Evolutionary conservation across 2,888 invertebrate genomes (phyloP).

Genomic region (Euplagia quadripunctaria): DNA sequence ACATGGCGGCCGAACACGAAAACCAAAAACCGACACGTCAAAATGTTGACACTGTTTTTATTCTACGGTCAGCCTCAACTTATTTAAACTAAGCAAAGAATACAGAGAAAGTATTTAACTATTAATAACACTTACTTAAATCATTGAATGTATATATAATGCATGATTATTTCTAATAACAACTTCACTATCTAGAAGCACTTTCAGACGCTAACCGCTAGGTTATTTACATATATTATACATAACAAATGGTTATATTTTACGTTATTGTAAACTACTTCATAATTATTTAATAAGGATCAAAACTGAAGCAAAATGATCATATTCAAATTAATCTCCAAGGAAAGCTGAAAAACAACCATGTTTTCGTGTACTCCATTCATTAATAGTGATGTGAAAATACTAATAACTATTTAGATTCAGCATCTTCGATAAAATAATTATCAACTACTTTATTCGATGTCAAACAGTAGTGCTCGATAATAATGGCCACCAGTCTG

Average conservation of each 20-base stretch:
- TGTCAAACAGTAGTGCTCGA: neutral
- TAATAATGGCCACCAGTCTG: neutral
- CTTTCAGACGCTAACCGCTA: conserved; percentile 75
- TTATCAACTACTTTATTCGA: neutral
- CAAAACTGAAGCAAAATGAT: conserved; percentile 60
- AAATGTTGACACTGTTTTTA: conserved; percentile 71
- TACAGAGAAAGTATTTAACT: conserved; percentile 51
- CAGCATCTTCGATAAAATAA: neutral
- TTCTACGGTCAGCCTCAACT: conserved; percentile 33
- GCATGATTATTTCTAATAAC: conserved; percentile 77
- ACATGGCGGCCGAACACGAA: conserved; percentile 85
- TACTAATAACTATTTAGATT: neutral
- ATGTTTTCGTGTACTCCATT: conserved; percentile 81
- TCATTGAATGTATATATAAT: conserved; percentile 74
- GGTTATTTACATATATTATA: conserved; percentile 76
- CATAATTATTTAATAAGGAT: conserved; percentile 58
- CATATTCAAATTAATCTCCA: conserved; percentile 70
- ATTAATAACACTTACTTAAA: conserved; percentile 74
- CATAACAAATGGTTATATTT: conserved; percentile 58
- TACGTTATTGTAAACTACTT: conserved; percentile 56
- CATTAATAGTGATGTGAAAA: conserved; percentile 51
- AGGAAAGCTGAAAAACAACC: conserved; percentile 86
- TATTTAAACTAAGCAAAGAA: conserved; percentile 21
- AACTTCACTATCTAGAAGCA: conserved; percentile 74
- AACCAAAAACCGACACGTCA: conserved; percentile 83